Base-by-base conservation (phyloP, 2,888 invertebrate genomes). In the Pinctada fucata region DNA sequence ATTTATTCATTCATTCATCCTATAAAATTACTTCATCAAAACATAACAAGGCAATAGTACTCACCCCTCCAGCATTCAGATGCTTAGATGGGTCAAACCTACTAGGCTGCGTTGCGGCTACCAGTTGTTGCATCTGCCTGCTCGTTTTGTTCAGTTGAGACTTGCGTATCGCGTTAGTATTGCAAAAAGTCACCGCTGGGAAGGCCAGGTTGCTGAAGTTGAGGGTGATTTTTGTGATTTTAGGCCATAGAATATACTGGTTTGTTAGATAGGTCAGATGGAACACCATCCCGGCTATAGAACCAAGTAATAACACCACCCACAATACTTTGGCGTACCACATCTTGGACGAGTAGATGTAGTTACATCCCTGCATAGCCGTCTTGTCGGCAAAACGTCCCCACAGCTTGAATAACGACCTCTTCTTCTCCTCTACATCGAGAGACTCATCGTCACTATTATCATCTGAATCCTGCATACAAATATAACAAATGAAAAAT, bases 381-480 rank as follows among this genome's bases (percentile, higher is more conserved):
- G 87, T 86, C 51, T 85, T 83, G 50, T 87, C 87, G 0, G 88
- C 86, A 69, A 87, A 88, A 31, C 85, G 75, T 3, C 68, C 70
- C 5, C 83, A 58, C 0, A 88, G 78, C 4, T 84, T 71, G 65
- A 70, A 71, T 47, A 86, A 83, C 47, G 81, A 82, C 75, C 82
- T 83, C 70, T 74, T 75, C 68, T 84, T 83, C n/a, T 80, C 81
- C 4, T 69, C 78, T 3, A 82, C 82, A 76, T 83, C 82, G 8
- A 73, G 49, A 16, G 80, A 81, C 1, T 72, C 73, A 0, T 50
- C 68, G 16, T 71, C 76, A 8, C 65, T 58, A 16, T 58, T 63
- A 13, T 75, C 48, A 13, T 2, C 3, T 31, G 51, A 67, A 49
- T 64, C 64, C 64, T 64, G 5, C 64, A 64, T 16, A 16, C 10